These are phyloP conservation scores for Operophtera brumata DNA, from an alignment of 2,888 invertebrate genomes.

Conservation along the genomic window DNA sequence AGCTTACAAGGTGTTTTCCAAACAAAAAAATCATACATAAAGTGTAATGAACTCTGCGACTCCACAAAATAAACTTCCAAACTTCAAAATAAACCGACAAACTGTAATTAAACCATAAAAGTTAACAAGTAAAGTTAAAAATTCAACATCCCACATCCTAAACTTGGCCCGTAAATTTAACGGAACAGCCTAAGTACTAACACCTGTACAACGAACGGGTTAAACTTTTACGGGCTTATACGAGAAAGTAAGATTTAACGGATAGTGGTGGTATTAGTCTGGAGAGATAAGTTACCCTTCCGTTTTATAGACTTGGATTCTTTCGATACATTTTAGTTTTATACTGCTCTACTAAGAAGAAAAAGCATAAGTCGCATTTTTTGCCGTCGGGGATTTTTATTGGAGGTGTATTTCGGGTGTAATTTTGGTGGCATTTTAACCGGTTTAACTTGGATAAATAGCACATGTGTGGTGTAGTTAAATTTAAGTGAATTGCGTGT, in stretches of 20 bases:
- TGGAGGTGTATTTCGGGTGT: too few species aligned
- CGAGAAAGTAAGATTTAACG: conserved; percentile 29
- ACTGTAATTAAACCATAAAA: conserved; percentile 36
- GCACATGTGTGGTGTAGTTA: too few species aligned
- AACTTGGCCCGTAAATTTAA: conserved; percentile 48
- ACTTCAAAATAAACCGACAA: conserved; percentile 31
- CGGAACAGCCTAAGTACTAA: conserved; percentile 36
- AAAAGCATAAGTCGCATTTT: background rate
- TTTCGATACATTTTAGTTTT: conserved; percentile 10
- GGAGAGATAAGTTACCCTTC: conserved; percentile 28
- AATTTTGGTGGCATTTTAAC: too few species aligned
- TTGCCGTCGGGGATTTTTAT: too few species aligned
- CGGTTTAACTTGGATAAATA: too few species aligned
- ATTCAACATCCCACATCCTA: conserved; percentile 31
- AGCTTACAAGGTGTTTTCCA: background rate
- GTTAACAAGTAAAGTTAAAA: conserved; percentile 37
- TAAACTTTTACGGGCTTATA: conserved; percentile 31
- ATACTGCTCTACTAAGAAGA: background rate
- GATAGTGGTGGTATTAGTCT: conserved; percentile 26
- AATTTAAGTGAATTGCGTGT: too few species aligned
- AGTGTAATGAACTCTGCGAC: conserved; percentile 9
- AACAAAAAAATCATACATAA: conserved; percentile 6
- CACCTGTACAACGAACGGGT: conserved; percentile 32
- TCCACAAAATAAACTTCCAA: conserved; percentile 17
- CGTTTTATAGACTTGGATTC: conserved; percentile 24